These are phyloP conservation scores for Hylaeus volcanicus DNA, from an alignment of 1,140 invertebrate species.

Conservation along the genomic window DNA sequence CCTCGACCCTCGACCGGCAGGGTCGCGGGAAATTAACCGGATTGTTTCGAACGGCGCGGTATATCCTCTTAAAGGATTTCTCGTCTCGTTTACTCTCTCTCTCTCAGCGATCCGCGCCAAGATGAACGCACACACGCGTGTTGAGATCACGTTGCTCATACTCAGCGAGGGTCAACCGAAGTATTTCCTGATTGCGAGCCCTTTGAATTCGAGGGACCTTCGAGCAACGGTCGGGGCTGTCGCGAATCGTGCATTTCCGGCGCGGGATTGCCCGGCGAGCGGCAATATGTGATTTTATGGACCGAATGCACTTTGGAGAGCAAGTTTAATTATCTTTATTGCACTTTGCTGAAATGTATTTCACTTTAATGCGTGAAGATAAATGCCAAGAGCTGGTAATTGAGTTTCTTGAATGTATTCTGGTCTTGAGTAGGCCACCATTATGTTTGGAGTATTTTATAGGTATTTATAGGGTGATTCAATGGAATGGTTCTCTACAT, in stretches of 20 bases:
- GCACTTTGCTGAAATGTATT: not conserved
- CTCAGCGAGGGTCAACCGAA: conserved; percentile 1
- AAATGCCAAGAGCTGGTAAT: no score
- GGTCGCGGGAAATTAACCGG: conserved; percentile 60
- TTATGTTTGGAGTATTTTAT: no score
- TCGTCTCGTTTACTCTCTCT: not conserved
- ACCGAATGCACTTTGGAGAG: not conserved
- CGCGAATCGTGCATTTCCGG: not conserved
- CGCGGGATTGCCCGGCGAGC: not conserved
- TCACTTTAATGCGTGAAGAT: no score
- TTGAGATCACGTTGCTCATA: conserved; percentile 33
- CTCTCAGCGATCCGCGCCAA: not conserved
- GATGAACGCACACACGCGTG: not conserved
- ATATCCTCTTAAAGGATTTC: conserved; percentile 61
- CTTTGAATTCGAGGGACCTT: conserved; percentile 4
- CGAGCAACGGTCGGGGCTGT: not conserved
- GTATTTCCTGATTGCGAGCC: conserved; percentile 28
- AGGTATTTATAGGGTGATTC: no score
- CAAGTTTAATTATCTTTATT: not conserved
- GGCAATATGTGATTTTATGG: conserved; percentile 3
- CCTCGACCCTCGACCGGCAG: conserved; percentile 19
- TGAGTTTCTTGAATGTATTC: no score
- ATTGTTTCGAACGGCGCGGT: conserved; percentile 61
- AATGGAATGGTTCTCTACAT: no score
- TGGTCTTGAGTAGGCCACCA: no score